phyloP scores from a whole-genome alignment of 2,797 vertebrate species.

The Acanthopagrus latus region DNA sequence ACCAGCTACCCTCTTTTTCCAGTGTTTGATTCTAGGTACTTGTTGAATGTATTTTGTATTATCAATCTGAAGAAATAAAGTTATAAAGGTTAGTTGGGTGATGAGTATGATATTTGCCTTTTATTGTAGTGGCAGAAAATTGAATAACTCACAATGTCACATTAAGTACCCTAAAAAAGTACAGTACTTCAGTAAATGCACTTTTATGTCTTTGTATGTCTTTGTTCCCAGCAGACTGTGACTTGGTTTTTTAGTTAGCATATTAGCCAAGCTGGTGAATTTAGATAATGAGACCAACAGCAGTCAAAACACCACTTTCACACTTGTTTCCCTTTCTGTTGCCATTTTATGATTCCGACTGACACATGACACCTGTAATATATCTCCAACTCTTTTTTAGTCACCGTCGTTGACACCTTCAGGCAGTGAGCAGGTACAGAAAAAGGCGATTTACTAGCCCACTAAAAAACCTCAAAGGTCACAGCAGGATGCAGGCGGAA shows the following conservation, averaged over 20 bases:
- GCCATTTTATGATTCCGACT: conserved; percentile 14
- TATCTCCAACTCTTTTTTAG: conserved; percentile 26
- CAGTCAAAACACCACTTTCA: background rate
- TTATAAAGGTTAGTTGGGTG: too few species aligned
- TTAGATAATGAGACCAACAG: background rate
- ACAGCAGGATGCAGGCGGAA: conserved; percentile 36
- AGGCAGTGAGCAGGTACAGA: conserved; percentile 57
- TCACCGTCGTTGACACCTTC: conserved; percentile 56
- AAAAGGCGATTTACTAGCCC: conserved; percentile 67
- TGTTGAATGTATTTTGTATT: too few species aligned
- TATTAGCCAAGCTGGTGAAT: background rate
- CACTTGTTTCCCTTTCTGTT: background rate
- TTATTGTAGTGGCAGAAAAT: too few species aligned
- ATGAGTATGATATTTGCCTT: too few species aligned
- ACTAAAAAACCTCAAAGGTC: conserved; percentile 73
- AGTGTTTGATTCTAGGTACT: too few species aligned
- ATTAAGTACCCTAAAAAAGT: too few species aligned
- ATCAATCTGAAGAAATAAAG: too few species aligned
- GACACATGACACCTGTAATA: conserved; percentile 20
- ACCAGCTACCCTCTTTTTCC: too few species aligned
- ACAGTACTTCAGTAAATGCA: too few species aligned
- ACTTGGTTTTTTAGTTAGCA: background rate
- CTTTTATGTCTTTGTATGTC: too few species aligned
- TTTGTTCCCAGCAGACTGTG: background rate
- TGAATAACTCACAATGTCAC: too few species aligned